Base-by-base conservation (phyloP, 2,888 invertebrate genomes). In the Drosophila mayaguana region DNA sequence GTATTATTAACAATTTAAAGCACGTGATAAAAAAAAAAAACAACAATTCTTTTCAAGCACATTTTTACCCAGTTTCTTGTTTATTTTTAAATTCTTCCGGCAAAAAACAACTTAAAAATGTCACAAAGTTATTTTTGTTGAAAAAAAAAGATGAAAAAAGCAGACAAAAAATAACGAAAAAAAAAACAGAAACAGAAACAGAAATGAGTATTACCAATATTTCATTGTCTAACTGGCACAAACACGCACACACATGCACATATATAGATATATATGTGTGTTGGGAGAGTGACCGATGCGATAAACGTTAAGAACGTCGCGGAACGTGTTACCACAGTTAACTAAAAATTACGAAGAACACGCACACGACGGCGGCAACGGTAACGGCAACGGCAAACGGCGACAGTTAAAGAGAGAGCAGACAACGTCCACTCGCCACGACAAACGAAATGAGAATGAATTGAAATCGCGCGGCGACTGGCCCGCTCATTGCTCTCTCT, bases 361-460 rank as follows among this genome's bases (percentile, higher is more conserved):
- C 48, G 48, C 48, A 50, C 48, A 32, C 32, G 48, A 50, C 48
- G 48, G 18, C 48, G 48, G 40, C 42, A 67, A 72, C 43, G 63
- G 61, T 34, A 63, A 69, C 46, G 46, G n/a, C 60, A 54, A 54
- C 55, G 25, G 66, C 71, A 65, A 68, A n/a, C 69, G 75, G 62
- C 54, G 59, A 42, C 56, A 42, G 20, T 14, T 40, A 50, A 8
- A 28, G 32, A 50, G 45, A 53, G 61, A 64, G 75, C 72, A 64
- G 57, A 66, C 61, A 48, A 68, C 80, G 71, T 75, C 77, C 62
- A 74, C 62, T 77, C 65, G 69, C 78, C 74, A 78, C 77, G 73
- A 67, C 77, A 77, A 77, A 67, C 66, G 70, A 77, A 77, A 78
- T 77, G 74, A 78, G 77, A 77, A 78, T 77, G 77, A 77, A 64